Conservation (phyloP, 2,797 vertebrate genomes). For the Halcyon leucocephala region DNA sequence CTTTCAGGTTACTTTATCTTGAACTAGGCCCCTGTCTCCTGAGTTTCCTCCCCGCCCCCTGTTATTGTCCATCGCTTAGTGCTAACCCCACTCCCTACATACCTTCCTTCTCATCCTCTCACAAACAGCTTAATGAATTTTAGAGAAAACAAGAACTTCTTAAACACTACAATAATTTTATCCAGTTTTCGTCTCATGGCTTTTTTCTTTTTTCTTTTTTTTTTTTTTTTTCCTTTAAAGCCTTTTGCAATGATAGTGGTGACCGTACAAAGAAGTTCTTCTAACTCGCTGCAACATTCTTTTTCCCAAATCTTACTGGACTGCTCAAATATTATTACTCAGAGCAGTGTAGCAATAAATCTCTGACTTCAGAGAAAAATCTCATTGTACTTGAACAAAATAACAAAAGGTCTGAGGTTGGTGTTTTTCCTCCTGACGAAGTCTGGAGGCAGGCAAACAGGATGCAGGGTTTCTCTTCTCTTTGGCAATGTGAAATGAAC, state of each 20-base stretch:
- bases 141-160: background rate
- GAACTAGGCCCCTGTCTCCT: background rate
- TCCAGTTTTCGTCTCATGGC: background rate
- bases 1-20: background rate
- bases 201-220: background rate
- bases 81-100: background rate
- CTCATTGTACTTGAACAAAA: background rate
- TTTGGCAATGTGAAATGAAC: background rate
- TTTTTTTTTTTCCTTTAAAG: background rate
- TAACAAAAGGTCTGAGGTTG: background rate
- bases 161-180: background rate
- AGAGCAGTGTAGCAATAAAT: slow-evolving; percentile 2
- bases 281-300: background rate
- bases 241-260: background rate
- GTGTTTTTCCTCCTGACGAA: background rate
- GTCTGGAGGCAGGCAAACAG: background rate
- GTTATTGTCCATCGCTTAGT: background rate
- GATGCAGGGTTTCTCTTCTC: background rate
- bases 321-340: background rate
- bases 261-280: background rate
- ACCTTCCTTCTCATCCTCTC: background rate
- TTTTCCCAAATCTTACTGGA: background rate
- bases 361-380: background rate
- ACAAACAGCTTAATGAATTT: background rate
- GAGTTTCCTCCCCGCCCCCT: background rate